phyloP scores from a whole-genome alignment of 2,888 invertebrate species.

The Dendrolimus houi region DNA sequence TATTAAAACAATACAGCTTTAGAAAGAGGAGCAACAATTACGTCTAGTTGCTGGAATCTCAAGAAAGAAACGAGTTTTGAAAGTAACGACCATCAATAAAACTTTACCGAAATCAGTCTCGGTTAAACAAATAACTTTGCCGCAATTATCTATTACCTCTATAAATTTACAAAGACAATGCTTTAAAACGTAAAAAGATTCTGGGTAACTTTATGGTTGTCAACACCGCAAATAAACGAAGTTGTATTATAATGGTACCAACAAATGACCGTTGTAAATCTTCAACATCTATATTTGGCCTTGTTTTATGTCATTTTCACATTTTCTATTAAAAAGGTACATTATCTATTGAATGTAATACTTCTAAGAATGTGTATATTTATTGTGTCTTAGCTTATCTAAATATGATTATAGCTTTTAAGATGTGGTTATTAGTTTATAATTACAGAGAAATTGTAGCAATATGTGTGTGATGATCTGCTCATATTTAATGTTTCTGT shows the following conservation, averaged over 20 bases:
- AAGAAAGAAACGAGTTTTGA: slow-evolving; percentile 36
- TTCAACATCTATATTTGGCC: slow-evolving; percentile 24
- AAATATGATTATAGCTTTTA: too few species aligned
- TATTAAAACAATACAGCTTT: slow-evolving; percentile 33
- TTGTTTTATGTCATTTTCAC: slow-evolving; percentile 15
- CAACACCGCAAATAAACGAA: slow-evolving; percentile 52
- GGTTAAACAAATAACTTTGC: slow-evolving; percentile 48
- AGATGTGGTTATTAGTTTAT: too few species aligned
- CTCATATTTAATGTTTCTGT: too few species aligned
- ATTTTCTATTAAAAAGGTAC: neutral
- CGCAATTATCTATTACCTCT: slow-evolving; percentile 56
- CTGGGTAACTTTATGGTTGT: slow-evolving; percentile 45
- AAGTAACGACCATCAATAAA: slow-evolving; percentile 48
- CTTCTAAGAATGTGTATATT: too few species aligned
- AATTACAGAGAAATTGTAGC: too few species aligned
- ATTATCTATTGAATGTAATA: neutral
- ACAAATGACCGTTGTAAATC: slow-evolving; percentile 27
- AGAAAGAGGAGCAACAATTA: slow-evolving; percentile 37
- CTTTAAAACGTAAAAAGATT: slow-evolving; percentile 31
- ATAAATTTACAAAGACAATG: slow-evolving; percentile 52
- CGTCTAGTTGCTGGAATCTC: slow-evolving; percentile 29
- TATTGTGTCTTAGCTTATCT: too few species aligned
- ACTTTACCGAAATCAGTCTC: slow-evolving; percentile 23
- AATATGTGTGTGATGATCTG: too few species aligned
- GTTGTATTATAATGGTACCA: slow-evolving; percentile 21